Conservation (phyloP, 64 coral and sea anemone genomes). For the Montipora cactus region DNA sequence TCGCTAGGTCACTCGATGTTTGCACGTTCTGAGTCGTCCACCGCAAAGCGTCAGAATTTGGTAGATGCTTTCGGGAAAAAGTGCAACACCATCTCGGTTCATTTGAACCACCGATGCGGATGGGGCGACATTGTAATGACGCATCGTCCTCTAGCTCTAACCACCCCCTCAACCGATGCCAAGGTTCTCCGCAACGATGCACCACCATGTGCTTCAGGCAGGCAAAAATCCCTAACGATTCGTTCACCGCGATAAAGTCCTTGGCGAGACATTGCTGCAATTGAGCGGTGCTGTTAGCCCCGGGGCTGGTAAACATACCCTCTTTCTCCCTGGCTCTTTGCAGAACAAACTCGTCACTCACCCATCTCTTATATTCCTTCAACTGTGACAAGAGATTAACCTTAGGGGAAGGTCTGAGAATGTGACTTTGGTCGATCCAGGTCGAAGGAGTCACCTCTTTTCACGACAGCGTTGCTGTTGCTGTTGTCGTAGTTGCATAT, state of each 20-base stretch:
- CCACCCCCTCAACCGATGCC: neutral
- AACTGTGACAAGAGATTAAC: neutral
- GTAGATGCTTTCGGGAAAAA: neutral
- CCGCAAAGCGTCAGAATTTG: neutral
- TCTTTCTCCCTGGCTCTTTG: neutral
- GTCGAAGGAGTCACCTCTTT: neutral
- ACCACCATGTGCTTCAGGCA: neutral
- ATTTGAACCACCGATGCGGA: neutral
- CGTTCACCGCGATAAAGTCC: neutral
- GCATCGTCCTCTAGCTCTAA: neutral
- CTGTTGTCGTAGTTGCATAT: neutral
- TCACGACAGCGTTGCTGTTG: neutral
- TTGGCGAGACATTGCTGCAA: neutral
- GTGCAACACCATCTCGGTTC: neutral
- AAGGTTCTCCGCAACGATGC: neutral
- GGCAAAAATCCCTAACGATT: neutral
- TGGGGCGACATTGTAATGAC: neutral
- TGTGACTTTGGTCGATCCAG: neutral
- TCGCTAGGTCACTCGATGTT: neutral
- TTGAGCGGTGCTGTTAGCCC: neutral
- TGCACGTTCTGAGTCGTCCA: neutral
- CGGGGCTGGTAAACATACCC: neutral
- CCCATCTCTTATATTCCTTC: neutral
- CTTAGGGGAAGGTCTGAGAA: neutral
- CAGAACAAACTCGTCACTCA: neutral